A percentile compares a stretch with the other conserved stretches of the same genome.
These are phyloP conservation scores for Ceratotherium simum DNA, from an alignment of 2,113 vertebrate genomes.

Conservation along the genomic window DNA sequence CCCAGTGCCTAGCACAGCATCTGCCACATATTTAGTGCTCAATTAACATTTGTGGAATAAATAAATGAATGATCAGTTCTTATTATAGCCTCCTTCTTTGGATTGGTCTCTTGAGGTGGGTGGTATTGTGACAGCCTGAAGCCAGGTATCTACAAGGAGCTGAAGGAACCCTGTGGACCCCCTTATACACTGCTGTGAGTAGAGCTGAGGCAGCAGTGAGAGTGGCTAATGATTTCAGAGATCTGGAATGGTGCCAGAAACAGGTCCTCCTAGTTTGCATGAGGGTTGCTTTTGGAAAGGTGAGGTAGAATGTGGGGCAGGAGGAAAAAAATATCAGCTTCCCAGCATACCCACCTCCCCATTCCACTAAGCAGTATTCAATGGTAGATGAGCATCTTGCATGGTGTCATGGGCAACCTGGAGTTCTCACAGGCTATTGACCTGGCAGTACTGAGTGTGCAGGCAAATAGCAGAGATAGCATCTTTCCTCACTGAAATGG, in stretches of 20 bases:
- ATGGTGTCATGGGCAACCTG: background rate
- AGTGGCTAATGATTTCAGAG: background rate
- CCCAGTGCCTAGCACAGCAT: background rate
- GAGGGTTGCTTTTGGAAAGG: background rate
- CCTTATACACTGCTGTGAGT: background rate
- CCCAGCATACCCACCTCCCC: background rate
- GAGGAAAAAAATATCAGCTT: background rate
- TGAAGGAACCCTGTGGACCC: background rate
- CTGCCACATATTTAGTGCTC: background rate
- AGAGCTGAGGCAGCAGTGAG: background rate
- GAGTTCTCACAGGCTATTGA: background rate
- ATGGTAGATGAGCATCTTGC: background rate
- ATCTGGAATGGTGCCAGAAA: background rate
- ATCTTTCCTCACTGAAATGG: background rate
- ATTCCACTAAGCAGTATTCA: background rate
- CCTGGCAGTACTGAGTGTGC: background rate
- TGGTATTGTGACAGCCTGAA: background rate
- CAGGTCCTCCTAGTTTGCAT: background rate
- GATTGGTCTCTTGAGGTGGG: background rate
- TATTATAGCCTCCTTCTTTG: background rate
- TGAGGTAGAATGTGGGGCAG: background rate
- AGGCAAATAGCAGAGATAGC: background rate
- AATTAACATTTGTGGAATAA: background rate
- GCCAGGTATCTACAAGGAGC: background rate
- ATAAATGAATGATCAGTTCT: background rate